Evolutionary conservation across 2,113 vertebrate species (phyloP), one percentile per base, ranked within the genome.

Genomic region (Bungarus multicinctus): DNA sequence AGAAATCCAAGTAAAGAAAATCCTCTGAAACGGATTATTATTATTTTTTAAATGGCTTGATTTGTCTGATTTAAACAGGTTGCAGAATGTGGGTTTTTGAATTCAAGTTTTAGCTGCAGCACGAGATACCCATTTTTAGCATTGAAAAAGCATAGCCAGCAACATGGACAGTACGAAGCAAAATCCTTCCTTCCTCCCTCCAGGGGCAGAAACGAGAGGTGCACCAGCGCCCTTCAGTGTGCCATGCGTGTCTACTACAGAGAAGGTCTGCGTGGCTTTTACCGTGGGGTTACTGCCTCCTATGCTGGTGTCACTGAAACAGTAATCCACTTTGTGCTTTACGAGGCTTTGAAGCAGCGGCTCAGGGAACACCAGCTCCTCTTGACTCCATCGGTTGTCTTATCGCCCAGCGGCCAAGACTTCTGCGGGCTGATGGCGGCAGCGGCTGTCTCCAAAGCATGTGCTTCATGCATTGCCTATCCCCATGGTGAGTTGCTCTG

Each of bases 271-370:
- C 93, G 94, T 53, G 97, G 97, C 1, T 97, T 97, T 93, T 97
- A 97, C 95, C 96, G 96, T 1, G 97, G 97, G 22, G 18, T 97
- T 93, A 97, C 95, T 8, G 97, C 97, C 87, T 97, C 97, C 87
- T 97, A 97, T 0, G 97, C 95, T 5, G 97, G 97, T 3, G 96
- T 97, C 90, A 97, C 96, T 2, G 97, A 97, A 95, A 97, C 97
- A 39, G 91, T 97, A 85, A 97, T 97, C 88, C 96, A 97, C 90
- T 97, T 97, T 18, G 97, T 97, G 85, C 95, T 97, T 93, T 97
- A 97, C 2, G 97, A 97, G 93, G 94, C 95, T 1, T 94, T 97
- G 92, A 97, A 97, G 92, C 92, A 94, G 57, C 93, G 91, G 27
- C 94, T 97, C 91, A 95, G 90, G 25, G 92, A 96, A 39, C 52